These are phyloP conservation scores for Ferdinandea cuprea DNA, from an alignment of 2,888 invertebrate species.

Conservation along the genomic window DNA sequence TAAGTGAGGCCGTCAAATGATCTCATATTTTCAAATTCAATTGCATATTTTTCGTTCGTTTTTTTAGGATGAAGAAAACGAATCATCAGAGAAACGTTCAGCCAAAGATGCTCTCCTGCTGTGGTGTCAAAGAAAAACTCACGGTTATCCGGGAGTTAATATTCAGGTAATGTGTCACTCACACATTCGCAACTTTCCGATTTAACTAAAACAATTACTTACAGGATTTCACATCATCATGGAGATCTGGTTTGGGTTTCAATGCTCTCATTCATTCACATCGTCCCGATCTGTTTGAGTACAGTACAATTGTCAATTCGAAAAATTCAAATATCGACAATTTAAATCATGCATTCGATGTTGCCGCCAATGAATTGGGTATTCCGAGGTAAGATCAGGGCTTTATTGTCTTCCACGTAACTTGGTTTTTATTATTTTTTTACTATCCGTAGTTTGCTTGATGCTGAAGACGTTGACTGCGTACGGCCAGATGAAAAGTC, in stretches of 20 bases:
- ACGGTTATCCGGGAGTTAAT: conserved; percentile 94
- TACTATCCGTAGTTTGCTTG: conserved; percentile 87
- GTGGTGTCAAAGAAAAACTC: conserved; percentile 99
- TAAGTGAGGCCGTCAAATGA: too few relatives aligned
- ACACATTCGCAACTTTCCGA: too few relatives aligned
- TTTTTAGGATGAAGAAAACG: conserved; percentile 94
- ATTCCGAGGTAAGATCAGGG: conserved; percentile 86
- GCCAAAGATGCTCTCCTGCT: conserved; percentile 98
- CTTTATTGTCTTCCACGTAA: background rate
- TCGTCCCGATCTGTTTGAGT: conserved; percentile 97
- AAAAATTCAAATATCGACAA: conserved; percentile 93
- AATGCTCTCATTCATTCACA: conserved; percentile 99
- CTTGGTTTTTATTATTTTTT: too few relatives aligned
- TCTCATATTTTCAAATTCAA: background rate
- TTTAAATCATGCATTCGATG: conserved; percentile 98
- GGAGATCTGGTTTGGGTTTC: conserved; percentile 98
- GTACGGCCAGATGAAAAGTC: conserved; percentile 98
- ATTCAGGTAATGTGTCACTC: conserved; percentile 85
- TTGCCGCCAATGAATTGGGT: conserved; percentile 95
- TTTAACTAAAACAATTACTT: background rate
- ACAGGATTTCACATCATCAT: conserved; percentile 93
- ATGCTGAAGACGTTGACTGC: conserved; percentile 98
- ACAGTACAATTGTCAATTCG: conserved; percentile 89
- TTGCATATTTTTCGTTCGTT: conserved; percentile 27
- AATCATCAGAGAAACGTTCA: conserved; percentile 98